phyloP scores from a whole-genome alignment of 92 coral and sea anemone species.

The Meandrina meandrites region DNA sequence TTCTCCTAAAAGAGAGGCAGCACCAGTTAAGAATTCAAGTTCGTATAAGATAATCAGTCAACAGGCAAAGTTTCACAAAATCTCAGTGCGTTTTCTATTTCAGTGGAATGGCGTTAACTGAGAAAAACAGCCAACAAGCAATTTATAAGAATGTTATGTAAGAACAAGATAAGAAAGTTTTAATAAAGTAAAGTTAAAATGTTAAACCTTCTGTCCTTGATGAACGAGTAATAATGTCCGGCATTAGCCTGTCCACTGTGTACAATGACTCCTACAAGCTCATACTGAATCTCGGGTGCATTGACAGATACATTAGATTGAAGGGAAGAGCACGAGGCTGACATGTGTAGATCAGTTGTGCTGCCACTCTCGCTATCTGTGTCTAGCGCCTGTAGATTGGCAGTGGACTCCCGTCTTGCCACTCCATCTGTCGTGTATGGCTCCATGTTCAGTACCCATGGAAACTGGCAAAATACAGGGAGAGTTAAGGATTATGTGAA shows the following conservation, averaged over 20 bases:
- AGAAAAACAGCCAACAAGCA: too few species aligned
- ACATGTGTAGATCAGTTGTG: constrained; percentile 65
- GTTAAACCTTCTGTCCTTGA: constrained; percentile 87
- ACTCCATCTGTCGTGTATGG: constrained; percentile 91
- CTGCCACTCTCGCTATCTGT: constrained; percentile 75
- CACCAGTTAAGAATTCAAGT: too few species aligned
- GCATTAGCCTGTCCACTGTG: constrained; percentile 95
- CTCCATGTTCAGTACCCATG: constrained; percentile 88
- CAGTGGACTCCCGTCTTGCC: constrained; percentile 68
- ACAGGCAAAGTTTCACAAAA: too few species aligned
- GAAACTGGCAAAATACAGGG: constrained; percentile 42
- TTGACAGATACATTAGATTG: constrained; percentile 55
- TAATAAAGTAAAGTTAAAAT: background rate
- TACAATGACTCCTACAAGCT: constrained; percentile 81
- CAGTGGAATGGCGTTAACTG: too few species aligned
- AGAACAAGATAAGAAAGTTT: background rate
- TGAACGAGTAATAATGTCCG: constrained; percentile 82
- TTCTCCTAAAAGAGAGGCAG: too few species aligned
- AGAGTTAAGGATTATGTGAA: background rate
- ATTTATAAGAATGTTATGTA: background rate
- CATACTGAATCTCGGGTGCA: constrained; percentile 78
- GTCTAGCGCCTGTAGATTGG: constrained; percentile 31
- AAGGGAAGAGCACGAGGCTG: constrained; percentile 69
- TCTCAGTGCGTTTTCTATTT: too few species aligned
- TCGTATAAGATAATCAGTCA: too few species aligned